These are phyloP conservation scores for Lacanobia oleracea DNA, from an alignment of 2,888 invertebrate species.

Conservation along the genomic window DNA sequence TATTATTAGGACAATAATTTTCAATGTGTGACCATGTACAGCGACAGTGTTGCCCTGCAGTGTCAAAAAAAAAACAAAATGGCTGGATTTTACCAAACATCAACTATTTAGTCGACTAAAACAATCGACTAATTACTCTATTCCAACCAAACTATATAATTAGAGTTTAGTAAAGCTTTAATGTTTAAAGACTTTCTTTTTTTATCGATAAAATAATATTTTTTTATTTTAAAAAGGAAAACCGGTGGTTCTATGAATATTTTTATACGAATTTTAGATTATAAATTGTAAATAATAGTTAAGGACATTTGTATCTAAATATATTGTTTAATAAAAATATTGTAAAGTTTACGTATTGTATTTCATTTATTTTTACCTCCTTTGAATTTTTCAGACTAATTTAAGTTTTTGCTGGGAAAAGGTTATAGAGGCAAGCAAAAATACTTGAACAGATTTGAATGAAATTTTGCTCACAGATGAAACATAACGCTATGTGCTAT, in stretches of 20 bases:
- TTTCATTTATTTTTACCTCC: constrained; percentile 11
- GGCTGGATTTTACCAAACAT: constrained; percentile 37
- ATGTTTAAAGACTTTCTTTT: constrained; percentile 73
- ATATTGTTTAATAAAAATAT: constrained; percentile 82
- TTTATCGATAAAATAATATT: constrained; percentile 49
- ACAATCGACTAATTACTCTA: constrained; percentile 20
- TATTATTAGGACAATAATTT: constrained; percentile 8
- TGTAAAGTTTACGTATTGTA: constrained; percentile 26
- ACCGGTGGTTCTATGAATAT: constrained; percentile 71
- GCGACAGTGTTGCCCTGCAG: background rate
- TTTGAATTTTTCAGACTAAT: background rate
- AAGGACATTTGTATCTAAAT: constrained; percentile 83
- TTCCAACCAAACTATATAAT: constrained; percentile 49
- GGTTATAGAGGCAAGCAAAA: no score
- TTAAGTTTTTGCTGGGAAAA: no score
- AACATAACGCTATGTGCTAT: no score
- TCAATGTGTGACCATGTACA: constrained; percentile 1
- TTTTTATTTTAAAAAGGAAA: constrained; percentile 58
- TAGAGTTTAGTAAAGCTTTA: constrained; percentile 75
- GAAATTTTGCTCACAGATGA: no score
- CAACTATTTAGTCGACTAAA: constrained; percentile 26
- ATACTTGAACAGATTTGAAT: no score
- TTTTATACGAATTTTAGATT: constrained; percentile 74
- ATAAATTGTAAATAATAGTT: constrained; percentile 82
- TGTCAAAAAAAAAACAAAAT: constrained; percentile 13